Evolutionary conservation across 92 coral and sea anemone species (phyloP).

Genomic region (Heteractis magnifica): DNA sequence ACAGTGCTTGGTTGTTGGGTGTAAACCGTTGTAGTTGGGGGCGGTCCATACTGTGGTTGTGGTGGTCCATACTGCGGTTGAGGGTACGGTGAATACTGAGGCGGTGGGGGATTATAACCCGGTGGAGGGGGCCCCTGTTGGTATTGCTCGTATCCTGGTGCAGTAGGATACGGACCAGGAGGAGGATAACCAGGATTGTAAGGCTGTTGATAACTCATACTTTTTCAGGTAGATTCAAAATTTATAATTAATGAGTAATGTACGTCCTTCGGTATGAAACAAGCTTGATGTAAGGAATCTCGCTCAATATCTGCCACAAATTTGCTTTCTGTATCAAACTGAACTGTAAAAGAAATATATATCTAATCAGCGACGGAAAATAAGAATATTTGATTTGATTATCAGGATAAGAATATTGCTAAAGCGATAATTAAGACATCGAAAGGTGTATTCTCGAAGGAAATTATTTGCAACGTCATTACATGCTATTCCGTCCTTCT

Average conservation of each 20-base stretch:
- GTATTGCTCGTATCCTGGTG: constrained; percentile 66
- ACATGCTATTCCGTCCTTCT: too few relatives aligned
- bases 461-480: too few relatives aligned
- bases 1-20: constrained; percentile 90
- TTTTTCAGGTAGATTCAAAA: not conserved
- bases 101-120: constrained; percentile 59
- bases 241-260: not conserved
- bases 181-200: constrained; percentile 23
- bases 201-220: constrained; percentile 24
- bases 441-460: too few relatives aligned
- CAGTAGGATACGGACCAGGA: constrained; percentile 8
- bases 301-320: not conserved
- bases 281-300: not conserved
- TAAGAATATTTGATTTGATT: not conserved
- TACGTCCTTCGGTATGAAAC: not conserved
- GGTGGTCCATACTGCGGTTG: constrained; percentile 60
- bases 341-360: not conserved
- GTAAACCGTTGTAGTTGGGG: constrained; percentile 45
- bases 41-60: constrained; percentile 46
- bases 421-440: not conserved
- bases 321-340: not conserved
- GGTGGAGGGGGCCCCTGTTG: constrained; percentile 93
- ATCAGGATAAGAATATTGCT: not conserved
- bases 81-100: constrained; percentile 46
- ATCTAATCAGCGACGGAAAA: not conserved